Evolutionary conservation across 2,888 invertebrate species (phyloP).

Genomic region (Thymelicus sylvestris): DNA sequence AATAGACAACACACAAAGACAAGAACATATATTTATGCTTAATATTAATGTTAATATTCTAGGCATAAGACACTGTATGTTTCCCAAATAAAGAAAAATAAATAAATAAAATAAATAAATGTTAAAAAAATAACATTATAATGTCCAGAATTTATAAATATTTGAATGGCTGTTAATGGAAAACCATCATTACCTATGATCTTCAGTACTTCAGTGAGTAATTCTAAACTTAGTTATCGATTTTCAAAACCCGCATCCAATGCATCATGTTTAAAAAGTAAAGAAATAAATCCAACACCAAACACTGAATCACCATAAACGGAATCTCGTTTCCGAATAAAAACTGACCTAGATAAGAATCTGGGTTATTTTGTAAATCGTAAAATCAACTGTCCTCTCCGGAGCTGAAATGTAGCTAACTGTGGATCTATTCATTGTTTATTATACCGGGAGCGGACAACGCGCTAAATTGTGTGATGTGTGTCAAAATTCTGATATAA

Average conservation of each 20-base stretch:
- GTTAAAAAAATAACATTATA: too few relatives aligned
- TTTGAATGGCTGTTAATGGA: too few relatives aligned
- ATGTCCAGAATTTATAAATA: too few relatives aligned
- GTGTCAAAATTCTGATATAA: conserved; percentile 4
- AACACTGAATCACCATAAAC: conserved; percentile 29
- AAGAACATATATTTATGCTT: too few relatives aligned
- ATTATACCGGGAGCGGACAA: conserved; percentile 1
- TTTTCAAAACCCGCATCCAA: neutral
- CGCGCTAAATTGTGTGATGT: neutral
- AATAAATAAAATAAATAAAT: too few relatives aligned
- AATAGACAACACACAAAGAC: too few relatives aligned
- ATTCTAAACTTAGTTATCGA: neutral
- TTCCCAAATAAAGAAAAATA: too few relatives aligned
- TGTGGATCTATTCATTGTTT: conserved; percentile 3
- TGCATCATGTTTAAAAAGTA: conserved; percentile 19
- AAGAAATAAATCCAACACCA: conserved; percentile 24
- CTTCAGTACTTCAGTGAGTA: too few relatives aligned
- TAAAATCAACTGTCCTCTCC: conserved; percentile 37
- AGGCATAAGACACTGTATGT: too few relatives aligned
- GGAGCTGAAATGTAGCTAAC: conserved; percentile 26
- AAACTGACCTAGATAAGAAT: conserved; percentile 36
- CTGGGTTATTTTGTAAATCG: conserved; percentile 36
- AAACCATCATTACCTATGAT: too few relatives aligned
- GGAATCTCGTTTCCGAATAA: conserved; percentile 23
- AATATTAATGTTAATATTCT: too few relatives aligned